These are phyloP conservation scores for Montipora capitata DNA, from an alignment of 92 coral and sea anemone species.

Conservation along the genomic window DNA sequence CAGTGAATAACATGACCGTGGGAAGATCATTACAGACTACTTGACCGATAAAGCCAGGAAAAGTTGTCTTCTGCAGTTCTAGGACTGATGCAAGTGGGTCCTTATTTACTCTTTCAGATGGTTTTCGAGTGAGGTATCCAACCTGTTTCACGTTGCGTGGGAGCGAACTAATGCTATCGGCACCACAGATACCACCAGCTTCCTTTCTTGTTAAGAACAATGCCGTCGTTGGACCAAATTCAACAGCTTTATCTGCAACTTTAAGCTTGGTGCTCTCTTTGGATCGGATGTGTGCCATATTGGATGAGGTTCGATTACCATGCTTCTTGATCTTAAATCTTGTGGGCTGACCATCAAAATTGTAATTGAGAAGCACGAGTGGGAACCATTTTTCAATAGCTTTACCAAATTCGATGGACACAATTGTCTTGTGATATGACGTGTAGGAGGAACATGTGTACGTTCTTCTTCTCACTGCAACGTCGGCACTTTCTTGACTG, in stretches of 20 bases:
- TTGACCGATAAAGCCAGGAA: slow-evolving; percentile 57
- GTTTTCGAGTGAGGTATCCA: background rate
- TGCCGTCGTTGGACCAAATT: slow-evolving; percentile 69
- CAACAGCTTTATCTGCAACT: slow-evolving; percentile 22
- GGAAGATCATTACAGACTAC: slow-evolving; percentile 70
- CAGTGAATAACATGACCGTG: slow-evolving; percentile 51
- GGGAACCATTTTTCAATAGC: slow-evolving; percentile 65
- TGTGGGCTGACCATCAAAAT: slow-evolving; percentile 55
- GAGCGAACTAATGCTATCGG: slow-evolving; percentile 59
- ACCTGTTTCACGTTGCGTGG: slow-evolving; percentile 55
- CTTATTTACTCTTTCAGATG: slow-evolving; percentile 37
- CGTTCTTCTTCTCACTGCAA: slow-evolving; percentile 65
- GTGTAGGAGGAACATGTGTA: slow-evolving; percentile 49
- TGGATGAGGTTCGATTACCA: slow-evolving; percentile 56
- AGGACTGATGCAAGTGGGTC: slow-evolving; percentile 61
- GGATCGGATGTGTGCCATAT: slow-evolving; percentile 45
- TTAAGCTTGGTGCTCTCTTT: slow-evolving; percentile 62
- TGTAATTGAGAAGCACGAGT: slow-evolving; percentile 59
- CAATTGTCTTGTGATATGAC: slow-evolving; percentile 66
- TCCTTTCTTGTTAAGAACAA: slow-evolving; percentile 70
- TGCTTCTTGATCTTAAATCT: slow-evolving; percentile 53
- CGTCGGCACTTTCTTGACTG: slow-evolving; percentile 36
- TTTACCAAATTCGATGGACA: slow-evolving; percentile 68
- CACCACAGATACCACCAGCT: slow-evolving; percentile 69
- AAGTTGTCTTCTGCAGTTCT: slow-evolving; percentile 64